These are phyloP conservation scores for Belonocnema kinseyi DNA, from an alignment of 1,140 invertebrate genomes.

Conservation along the genomic window DNA sequence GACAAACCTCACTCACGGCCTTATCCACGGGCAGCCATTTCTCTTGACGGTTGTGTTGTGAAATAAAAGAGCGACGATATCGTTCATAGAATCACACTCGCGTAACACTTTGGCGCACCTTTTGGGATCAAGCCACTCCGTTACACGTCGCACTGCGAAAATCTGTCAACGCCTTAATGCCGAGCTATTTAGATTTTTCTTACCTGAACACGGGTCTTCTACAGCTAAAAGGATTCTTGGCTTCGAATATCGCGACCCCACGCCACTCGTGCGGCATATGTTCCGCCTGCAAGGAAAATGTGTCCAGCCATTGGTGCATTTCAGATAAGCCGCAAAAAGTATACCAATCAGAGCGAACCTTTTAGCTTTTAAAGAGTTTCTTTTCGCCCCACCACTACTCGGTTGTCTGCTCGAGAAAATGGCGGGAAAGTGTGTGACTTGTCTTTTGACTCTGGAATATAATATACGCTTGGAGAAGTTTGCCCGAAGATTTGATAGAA, in stretches of 20 bases:
- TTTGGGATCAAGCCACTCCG: constrained; percentile 25
- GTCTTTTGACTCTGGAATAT: not conserved
- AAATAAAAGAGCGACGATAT: constrained; percentile 63
- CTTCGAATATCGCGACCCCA: constrained; percentile 80
- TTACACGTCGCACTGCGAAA: constrained; percentile 32
- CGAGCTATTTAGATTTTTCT: constrained; percentile 78
- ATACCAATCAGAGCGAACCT: constrained; percentile 75
- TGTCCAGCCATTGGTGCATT: constrained; percentile 76
- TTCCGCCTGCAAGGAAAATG: constrained; percentile 75
- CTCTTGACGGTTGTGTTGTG: constrained; percentile 66
- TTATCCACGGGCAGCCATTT: constrained; percentile 69
- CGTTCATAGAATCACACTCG: constrained; percentile 56
- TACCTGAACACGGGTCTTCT: constrained; percentile 76
- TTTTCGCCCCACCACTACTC: constrained; percentile 67
- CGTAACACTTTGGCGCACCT: constrained; percentile 34
- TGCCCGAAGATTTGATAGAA: not conserved
- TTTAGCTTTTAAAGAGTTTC: constrained; percentile 76
- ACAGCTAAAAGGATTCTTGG: constrained; percentile 78
- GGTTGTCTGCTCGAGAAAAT: constrained; percentile 60
- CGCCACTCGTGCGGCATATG: constrained; percentile 79
- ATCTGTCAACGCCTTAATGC: constrained; percentile 74
- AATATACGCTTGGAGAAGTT: not conserved
- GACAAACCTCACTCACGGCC: constrained; percentile 18
- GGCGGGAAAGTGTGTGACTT: constrained; percentile 58
- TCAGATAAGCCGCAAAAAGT: constrained; percentile 79